These are phyloP conservation scores for Myocastor coypus DNA, from an alignment of 2,113 vertebrate species.

Conservation along the genomic window DNA sequence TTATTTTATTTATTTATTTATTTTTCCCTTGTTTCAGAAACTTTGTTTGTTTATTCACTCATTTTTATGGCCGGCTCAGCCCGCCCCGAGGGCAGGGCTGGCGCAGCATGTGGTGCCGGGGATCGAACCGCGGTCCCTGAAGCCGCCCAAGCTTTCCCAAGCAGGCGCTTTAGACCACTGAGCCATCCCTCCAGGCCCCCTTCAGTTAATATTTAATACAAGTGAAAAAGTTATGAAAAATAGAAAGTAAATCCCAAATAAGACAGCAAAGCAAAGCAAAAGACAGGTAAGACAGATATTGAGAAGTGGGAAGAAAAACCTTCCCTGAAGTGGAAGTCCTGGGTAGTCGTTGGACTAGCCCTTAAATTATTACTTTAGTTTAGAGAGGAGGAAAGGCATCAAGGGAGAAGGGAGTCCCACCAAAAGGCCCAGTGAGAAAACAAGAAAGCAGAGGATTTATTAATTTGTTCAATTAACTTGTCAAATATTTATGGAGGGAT, in stretches of 20 bases:
- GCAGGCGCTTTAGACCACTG: no score
- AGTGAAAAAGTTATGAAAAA: background rate
- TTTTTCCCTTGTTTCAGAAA: no score
- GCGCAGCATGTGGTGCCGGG: no score
- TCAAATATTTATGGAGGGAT: background rate
- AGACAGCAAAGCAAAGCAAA: background rate
- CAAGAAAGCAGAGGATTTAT: background rate
- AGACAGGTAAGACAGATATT: background rate
- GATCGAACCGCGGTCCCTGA: no score
- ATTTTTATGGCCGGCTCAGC: no score
- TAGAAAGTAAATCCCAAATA: background rate
- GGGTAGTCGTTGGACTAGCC: background rate
- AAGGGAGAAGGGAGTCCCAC: background rate
- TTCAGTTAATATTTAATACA: no score
- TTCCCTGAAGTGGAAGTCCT: background rate
- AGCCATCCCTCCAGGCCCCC: no score
- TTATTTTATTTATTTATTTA: no score
- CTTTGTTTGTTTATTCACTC: no score
- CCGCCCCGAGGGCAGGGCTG: no score
- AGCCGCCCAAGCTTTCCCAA: no score
- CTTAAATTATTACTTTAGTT: background rate
- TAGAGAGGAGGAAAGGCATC: background rate
- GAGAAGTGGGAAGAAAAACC: background rate
- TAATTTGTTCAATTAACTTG: background rate
- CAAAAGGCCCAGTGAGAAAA: background rate